Conservation (phyloP, 2,797 vertebrate species). For the Halcyon chelicuti region DNA sequence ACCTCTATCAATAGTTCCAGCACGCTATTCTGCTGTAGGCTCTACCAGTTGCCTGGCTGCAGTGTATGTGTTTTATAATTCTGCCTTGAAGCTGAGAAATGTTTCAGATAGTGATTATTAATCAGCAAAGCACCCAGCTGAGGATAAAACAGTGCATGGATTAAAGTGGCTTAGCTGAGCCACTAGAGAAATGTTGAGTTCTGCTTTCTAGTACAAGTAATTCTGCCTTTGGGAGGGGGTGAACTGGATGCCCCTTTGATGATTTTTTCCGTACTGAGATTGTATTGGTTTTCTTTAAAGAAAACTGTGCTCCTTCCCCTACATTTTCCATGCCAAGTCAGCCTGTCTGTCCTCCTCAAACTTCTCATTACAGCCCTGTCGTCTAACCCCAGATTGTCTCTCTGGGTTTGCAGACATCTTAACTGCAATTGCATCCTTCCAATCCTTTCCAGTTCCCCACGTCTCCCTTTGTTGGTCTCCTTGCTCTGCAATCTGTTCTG, state of each 20-base stretch:
- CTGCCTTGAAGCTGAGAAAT: neutral
- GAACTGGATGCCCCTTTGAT: neutral
- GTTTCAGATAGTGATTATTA: neutral
- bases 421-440: neutral
- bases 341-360: neutral
- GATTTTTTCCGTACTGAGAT: neutral
- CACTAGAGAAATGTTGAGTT: neutral
- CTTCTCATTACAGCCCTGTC: neutral
- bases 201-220: neutral
- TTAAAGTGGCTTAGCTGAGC: neutral
- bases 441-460: neutral
- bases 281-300: neutral
- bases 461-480: neutral
- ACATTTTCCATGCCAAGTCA: neutral
- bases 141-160: neutral
- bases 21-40: neutral
- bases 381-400: neutral
- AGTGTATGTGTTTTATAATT: neutral
- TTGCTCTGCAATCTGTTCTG: neutral
- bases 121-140: neutral
- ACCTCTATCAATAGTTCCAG: neutral
- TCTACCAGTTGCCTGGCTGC: neutral
- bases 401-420: neutral
- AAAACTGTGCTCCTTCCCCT: neutral
- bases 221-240: neutral